Evolutionary conservation across 2,888 invertebrate genomes (phyloP).

Genomic region (Alcis repandata): DNA sequence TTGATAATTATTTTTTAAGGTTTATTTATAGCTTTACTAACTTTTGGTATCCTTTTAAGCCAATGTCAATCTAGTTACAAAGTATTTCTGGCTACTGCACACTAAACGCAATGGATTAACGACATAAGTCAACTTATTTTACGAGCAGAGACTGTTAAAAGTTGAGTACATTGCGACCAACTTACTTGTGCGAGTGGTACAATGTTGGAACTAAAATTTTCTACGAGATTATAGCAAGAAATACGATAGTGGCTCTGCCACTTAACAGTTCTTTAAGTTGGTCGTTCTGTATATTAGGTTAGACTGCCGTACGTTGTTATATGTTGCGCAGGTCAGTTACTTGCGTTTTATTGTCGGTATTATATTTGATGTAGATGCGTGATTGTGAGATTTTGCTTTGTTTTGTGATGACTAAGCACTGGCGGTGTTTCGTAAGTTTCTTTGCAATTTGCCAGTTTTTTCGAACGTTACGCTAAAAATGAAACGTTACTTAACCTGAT

Average conservation of each 20-base stretch:
- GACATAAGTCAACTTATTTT: conserved; percentile 72
- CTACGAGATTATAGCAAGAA: background rate
- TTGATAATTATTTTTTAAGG: too few species aligned
- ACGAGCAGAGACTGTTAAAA: conserved; percentile 64
- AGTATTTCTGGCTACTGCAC: conserved; percentile 60
- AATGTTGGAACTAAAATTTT: background rate
- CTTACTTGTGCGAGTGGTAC: background rate
- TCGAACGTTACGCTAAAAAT: too few species aligned
- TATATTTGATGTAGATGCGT: conserved; percentile 30
- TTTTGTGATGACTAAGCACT: conserved; percentile 3
- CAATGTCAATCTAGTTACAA: conserved; percentile 63
- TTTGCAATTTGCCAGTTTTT: background rate
- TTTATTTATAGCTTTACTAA: background rate
- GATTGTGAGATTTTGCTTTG: conserved; percentile 23
- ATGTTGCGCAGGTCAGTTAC: conserved; percentile 57
- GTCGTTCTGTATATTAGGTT: background rate
- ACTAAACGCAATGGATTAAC: conserved; percentile 75
- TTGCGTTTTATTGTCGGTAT: conserved; percentile 39
- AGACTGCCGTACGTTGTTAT: conserved; percentile 47
- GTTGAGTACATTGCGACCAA: conserved; percentile 56
- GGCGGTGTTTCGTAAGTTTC: background rate
- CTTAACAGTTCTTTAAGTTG: background rate
- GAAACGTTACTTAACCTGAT: too few species aligned
- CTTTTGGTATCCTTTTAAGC: conserved; percentile 45
- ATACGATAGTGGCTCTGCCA: background rate